Conservation (phyloP, 2,888 invertebrate genomes). For the Pristionchus fissidentatus region DNA sequence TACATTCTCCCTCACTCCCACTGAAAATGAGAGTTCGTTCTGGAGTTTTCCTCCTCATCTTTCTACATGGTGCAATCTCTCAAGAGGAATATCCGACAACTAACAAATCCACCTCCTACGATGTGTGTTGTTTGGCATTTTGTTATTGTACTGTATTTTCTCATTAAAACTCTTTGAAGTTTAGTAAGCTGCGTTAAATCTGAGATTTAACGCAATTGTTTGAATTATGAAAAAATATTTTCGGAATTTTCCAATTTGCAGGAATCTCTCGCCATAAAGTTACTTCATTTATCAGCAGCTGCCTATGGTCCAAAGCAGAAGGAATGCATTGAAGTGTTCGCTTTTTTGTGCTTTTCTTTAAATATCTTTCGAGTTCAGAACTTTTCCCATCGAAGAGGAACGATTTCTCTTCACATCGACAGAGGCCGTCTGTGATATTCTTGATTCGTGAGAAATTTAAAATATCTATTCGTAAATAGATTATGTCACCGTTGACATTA, state of each 20-base stretch:
- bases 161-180: too few species aligned
- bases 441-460: neutral
- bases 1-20: too few species aligned
- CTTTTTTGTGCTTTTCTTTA: neutral
- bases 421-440: neutral
- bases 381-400: conserved; percentile 16
- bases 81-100: neutral
- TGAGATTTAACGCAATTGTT: neutral
- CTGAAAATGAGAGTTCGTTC: too few species aligned
- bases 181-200: neutral
- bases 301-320: conserved; percentile 23
- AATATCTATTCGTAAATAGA: too few species aligned
- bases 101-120: neutral
- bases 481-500: too few species aligned
- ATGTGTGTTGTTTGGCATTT: neutral
- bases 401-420: conserved; percentile 19
- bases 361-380: neutral
- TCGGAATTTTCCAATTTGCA: neutral
- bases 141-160: too few species aligned
- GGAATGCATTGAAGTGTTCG: neutral
- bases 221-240: neutral
- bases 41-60: too few species aligned
- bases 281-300: neutral
- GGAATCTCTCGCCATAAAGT: neutral
- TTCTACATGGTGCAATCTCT: neutral